Evolutionary conservation across 2,888 invertebrate species (phyloP).

Genomic region (Lutraria lutraria): DNA sequence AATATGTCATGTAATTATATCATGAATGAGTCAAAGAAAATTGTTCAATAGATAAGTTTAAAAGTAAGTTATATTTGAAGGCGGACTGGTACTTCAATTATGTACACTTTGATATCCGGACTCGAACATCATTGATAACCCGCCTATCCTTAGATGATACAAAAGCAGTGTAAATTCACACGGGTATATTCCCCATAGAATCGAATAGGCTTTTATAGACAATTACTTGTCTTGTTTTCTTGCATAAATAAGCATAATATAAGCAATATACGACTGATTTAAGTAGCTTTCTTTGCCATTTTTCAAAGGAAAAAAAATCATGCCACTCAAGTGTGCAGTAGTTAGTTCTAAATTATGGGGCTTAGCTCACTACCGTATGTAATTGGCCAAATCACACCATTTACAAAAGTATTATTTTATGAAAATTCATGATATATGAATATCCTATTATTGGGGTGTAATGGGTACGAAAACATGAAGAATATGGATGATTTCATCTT

Average conservation of each 20-base stretch:
- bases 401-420: slow-evolving; percentile 10
- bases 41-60: too few relatives aligned
- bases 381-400: background rate
- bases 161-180: background rate
- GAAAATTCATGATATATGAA: background rate
- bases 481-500: background rate
- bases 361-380: background rate
- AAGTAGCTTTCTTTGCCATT: background rate
- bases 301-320: slow-evolving; percentile 1
- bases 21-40: too few relatives aligned
- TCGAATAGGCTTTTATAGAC: background rate
- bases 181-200: background rate
- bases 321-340: background rate
- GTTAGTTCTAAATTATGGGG: background rate
- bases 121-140: background rate
- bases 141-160: background rate
- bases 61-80: too few relatives aligned
- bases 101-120: too few relatives aligned
- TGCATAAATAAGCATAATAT: background rate
- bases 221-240: background rate
- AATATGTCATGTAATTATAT: too few relatives aligned
- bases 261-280: background rate
- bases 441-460: background rate
- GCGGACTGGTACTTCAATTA: too few relatives aligned
- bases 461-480: background rate